phyloP scores from a whole-genome alignment of 2,797 vertebrate species.

The Trichosurus vulpecula region DNA sequence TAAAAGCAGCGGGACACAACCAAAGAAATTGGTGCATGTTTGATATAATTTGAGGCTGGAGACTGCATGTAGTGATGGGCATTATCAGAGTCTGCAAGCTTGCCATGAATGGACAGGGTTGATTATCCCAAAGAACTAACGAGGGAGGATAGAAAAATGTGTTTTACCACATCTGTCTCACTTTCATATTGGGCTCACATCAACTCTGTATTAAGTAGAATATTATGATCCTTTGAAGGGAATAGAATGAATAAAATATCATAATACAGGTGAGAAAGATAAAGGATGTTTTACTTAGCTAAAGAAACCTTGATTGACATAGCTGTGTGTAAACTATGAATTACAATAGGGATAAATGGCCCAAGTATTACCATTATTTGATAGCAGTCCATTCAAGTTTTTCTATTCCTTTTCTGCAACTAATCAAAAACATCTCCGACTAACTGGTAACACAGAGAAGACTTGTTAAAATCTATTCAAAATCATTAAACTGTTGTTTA shows the following conservation, averaged over 20 bases:
- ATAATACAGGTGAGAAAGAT: constrained; percentile 70
- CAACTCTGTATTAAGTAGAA: constrained; percentile 76
- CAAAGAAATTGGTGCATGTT: constrained; percentile 69
- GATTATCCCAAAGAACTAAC: constrained; percentile 66
- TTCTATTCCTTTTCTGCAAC: constrained; percentile 76
- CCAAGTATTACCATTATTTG: constrained; percentile 71
- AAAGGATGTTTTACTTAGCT: constrained; percentile 68
- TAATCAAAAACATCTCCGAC: constrained; percentile 66
- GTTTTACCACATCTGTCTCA: constrained; percentile 61
- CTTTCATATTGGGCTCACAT: constrained; percentile 39
- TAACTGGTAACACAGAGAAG: constrained; percentile 40
- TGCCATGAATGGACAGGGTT: constrained; percentile 54
- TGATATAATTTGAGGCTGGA: constrained; percentile 69
- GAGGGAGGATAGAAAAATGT: constrained; percentile 70
- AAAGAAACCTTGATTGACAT: constrained; percentile 78
- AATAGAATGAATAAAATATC: constrained; percentile 65
- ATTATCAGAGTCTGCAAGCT: constrained; percentile 61
- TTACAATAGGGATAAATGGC: constrained; percentile 76
- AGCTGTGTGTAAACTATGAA: constrained; percentile 74
- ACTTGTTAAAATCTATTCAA: neutral
- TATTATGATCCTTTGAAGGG: constrained; percentile 75
- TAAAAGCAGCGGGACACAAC: constrained; percentile 78
- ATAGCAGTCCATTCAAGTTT: constrained; percentile 56
- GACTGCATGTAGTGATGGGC: constrained; percentile 61
- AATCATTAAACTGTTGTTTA: constrained; percentile 60